A percentile compares a stretch with the other conserved stretches of the same genome.
These are phyloP conservation scores for Ochropleura plecta DNA, from an alignment of 2,888 invertebrate species.

Conservation along the genomic window DNA sequence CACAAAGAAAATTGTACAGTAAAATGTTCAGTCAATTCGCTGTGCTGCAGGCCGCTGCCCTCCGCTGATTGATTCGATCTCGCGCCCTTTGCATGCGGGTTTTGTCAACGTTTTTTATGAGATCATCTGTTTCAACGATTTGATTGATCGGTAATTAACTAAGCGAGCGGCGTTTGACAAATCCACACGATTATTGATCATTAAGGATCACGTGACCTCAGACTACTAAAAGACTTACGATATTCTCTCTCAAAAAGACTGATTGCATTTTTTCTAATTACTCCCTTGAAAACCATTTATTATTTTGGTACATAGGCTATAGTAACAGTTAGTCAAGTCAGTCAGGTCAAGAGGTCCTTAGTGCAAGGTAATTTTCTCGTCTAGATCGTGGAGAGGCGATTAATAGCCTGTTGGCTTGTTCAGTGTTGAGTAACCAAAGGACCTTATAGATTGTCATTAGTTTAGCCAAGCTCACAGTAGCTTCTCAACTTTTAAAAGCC, in stretches of 20 bases:
- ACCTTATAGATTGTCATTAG: constrained; percentile 34
- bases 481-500: not conserved
- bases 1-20: constrained; percentile 66
- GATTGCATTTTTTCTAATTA: not conserved
- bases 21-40: constrained; percentile 64
- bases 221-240: not conserved
- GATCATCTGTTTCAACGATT: constrained; percentile 30
- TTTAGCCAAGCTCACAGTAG: constrained; percentile 16
- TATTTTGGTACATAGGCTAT: not conserved
- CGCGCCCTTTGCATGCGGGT: constrained; percentile 26
- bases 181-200: constrained; percentile 3
- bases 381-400: constrained; percentile 31
- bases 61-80: constrained; percentile 57
- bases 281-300: not conserved
- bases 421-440: constrained; percentile 37
- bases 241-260: not conserved
- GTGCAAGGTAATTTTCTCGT: constrained; percentile 31
- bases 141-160: constrained; percentile 40
- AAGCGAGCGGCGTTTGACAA: constrained; percentile 4
- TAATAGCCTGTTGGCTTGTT: constrained; percentile 40
- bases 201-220: not conserved
- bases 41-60: constrained; percentile 45
- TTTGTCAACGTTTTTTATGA: constrained; percentile 30
- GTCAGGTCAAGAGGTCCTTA: constrained; percentile 26
- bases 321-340: constrained; percentile 4